A percentile compares a stretch with the other conserved stretches of the same genome.
phyloP scores from a whole-genome alignment of 37 sponge, comb jelly and placozoan species.

The Geodia barretti region DNA sequence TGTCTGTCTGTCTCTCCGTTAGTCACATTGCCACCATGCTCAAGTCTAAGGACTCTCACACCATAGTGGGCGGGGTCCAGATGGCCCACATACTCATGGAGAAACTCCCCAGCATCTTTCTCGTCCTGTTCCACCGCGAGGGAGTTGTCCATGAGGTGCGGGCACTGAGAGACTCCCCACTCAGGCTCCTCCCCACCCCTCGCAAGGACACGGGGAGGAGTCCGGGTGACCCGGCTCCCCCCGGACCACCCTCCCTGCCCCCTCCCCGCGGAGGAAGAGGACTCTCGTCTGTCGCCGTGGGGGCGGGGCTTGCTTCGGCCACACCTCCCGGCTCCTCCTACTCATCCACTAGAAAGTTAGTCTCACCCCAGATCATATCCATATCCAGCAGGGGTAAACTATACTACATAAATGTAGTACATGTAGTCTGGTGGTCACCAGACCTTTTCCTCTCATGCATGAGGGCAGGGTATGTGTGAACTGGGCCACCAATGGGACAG shows the following conservation, averaged over 20 bases:
- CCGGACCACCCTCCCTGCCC: no score
- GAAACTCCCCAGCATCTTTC: slow-evolving; percentile 89
- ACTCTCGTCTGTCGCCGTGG: no score
- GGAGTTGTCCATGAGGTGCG: slow-evolving; percentile 84
- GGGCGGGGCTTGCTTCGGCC: no score
- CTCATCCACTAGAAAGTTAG: slow-evolving; percentile 17
- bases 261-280: no score
- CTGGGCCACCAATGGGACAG: no score
- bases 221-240: no score
- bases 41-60: slow-evolving; percentile 60
- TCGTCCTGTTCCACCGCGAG: slow-evolving; percentile 83
- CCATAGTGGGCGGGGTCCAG: slow-evolving; percentile 66
- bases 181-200: slow-evolving; percentile 57
- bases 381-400: no score
- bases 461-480: neutral
- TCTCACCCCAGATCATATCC: no score
- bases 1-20: neutral
- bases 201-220: slow-evolving; percentile 36
- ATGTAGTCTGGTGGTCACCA: no score
- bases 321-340: neutral
- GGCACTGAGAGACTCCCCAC: slow-evolving; percentile 34
- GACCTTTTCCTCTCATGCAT: no score
- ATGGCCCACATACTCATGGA: slow-evolving; percentile 86
- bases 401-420: no score
- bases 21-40: slow-evolving; percentile 78